A percentile compares a stretch with the other conserved stretches of the same genome.
Conservation (phyloP, 1,140 invertebrate species). For the Bombus confusus region DNA sequence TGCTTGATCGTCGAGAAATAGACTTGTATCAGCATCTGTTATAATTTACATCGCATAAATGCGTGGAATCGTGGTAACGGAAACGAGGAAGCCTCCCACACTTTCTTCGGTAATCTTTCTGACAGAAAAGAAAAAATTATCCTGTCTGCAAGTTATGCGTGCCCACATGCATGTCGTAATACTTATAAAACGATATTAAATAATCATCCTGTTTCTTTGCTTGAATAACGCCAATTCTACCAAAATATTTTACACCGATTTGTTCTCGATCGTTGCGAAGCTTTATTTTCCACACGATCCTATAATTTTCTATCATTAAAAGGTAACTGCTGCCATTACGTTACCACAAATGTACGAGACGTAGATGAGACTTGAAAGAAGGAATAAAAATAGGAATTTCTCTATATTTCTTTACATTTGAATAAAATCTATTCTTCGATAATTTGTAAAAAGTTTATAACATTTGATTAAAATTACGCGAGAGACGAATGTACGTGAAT, state of each 20-base stretch:
- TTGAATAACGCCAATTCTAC: not conserved
- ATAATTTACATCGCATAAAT: conserved; percentile 28
- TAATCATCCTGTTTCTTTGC: not conserved
- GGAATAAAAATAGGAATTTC: too few relatives aligned
- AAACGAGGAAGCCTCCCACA: conserved; percentile 37
- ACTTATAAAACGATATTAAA: conserved; percentile 19
- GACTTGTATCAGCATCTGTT: conserved; percentile 21
- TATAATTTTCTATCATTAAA: not conserved
- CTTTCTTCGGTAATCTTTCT: conserved; percentile 21
- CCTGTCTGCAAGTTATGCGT: not conserved
- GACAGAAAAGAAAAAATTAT: not conserved
- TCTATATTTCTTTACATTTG: not conserved
- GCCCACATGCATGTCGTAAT: not conserved
- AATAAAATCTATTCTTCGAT: not conserved
- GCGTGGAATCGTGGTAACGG: conserved; percentile 9
- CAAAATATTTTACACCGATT: not conserved
- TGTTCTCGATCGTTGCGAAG: not conserved
- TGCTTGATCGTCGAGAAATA: not conserved
- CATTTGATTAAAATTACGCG: not conserved
- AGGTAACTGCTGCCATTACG: not conserved
- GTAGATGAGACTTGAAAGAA: too few relatives aligned
- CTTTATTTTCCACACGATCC: not conserved
- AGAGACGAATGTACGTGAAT: not conserved
- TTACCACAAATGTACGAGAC: not conserved
- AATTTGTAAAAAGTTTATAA: not conserved